Evolutionary conservation across 2,888 invertebrate species (phyloP), one percentile per base, ranked within the genome.

Genomic region (Gastracanthus pulcherrimus): DNA sequence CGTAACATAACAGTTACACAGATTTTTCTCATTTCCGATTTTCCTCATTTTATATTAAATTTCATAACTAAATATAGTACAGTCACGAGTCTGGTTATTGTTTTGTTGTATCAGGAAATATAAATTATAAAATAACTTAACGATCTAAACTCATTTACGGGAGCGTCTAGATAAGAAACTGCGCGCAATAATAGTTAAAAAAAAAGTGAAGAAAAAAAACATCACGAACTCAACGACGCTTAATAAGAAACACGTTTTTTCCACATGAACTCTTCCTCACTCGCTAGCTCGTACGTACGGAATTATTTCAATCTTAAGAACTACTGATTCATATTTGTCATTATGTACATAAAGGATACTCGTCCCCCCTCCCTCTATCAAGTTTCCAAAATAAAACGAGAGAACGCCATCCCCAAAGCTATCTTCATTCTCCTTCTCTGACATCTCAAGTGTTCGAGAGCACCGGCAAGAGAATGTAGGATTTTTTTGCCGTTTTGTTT

Each of bases 51-150:
- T 36, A 26, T 60, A 69, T 62, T 62, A 55, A 26, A 64, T 60
- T 71, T 45, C 62, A 69, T 64, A 70, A 80, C 88, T 89, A 90
- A n/a, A 83, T 90, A 90, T 91, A 88, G 88, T 90, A 90, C 90
- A 91, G 86, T 89, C 87, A 87, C 87, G 87, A 87, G 85, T 87
- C 86, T 88, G 85, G 83, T 69, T 58, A 75, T 71, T 66, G 38
- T 55, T 62, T n/a, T 36, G 81, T 26, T 60, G 87, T 86, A 87
- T 88, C 86, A 87, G 87, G 87, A 88, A 88, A 85, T 87, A 87
- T 89, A 89, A 89, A 89, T 89, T 87, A 88, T 86, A 86, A 83
- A 87, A 84, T 84, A 84, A 75, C 77, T 84, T 80, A 86, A 81
- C 70, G 76, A 84, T 36, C 60, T 70, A 76, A 60, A 70, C 67